phyloP scores from a whole-genome alignment of 2,888 invertebrate genomes.

The Eupithecia subumbrata region DNA sequence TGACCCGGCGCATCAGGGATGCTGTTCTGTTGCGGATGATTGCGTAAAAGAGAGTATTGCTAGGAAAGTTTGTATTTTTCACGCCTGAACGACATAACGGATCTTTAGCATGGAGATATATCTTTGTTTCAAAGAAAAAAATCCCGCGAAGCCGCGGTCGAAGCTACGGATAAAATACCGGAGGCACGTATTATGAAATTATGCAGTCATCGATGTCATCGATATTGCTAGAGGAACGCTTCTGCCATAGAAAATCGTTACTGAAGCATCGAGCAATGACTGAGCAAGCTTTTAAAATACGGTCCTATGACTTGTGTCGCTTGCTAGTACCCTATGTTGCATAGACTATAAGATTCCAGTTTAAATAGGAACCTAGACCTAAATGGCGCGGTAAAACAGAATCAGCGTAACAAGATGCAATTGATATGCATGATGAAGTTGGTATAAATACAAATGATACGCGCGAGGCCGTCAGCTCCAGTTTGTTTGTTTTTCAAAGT shows the following conservation, averaged over 20 bases:
- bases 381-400: background rate
- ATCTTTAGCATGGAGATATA: background rate
- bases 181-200: no score
- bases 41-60: background rate
- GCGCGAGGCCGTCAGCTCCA: constrained; percentile 15
- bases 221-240: no score
- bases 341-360: background rate
- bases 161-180: no score
- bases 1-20: no score
- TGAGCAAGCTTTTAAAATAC: no score
- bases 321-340: background rate
- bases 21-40: no score
- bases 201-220: no score
- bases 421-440: constrained; percentile 15
- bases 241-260: no score
- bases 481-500: no score
- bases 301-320: background rate
- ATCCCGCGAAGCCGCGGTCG: no score
- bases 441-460: background rate
- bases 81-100: background rate
- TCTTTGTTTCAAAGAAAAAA: no score
- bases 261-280: no score
- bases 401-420: constrained; percentile 15
- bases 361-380: background rate
- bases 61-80: background rate